Evolutionary conservation across 37 sponge, comb jelly and placozoan species (phyloP).

Genomic region (Mnemiopsis leidyi): DNA sequence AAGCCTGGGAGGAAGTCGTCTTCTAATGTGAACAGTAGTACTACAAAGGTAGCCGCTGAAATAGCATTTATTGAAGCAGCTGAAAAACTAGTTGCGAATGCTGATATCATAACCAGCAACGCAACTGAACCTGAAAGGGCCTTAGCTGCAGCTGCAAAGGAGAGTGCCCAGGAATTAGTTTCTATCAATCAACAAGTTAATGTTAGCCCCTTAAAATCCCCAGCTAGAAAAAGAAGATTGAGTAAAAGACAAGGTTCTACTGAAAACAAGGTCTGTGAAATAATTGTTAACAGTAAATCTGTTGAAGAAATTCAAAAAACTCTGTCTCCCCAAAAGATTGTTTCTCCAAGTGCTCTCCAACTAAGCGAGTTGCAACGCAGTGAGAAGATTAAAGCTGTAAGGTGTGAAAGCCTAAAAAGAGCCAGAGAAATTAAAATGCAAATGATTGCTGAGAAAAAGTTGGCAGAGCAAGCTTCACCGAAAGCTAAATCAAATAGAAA

Average conservation of each 20-base stretch:
- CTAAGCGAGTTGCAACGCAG: neutral
- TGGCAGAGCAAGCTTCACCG: neutral
- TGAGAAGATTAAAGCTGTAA: neutral
- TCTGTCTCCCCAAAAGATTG: neutral
- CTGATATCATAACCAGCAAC: neutral
- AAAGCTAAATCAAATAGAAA: neutral
- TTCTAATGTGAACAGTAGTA: neutral
- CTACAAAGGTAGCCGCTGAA: neutral
- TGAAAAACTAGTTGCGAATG: neutral
- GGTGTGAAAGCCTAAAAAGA: neutral
- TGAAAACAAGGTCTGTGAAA: neutral
- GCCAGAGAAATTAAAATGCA: neutral
- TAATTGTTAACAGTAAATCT: neutral
- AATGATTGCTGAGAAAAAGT: neutral
- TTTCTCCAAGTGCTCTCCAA: neutral
- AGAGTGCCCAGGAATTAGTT: neutral
- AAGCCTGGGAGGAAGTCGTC: slow-evolving; percentile 6
- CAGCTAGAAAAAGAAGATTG: neutral
- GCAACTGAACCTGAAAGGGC: neutral
- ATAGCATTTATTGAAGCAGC: slow-evolving; percentile 14
- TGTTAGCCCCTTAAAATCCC: neutral
- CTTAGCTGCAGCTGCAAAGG: neutral
- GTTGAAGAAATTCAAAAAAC: neutral
- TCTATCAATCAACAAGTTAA: neutral
- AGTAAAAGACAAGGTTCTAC: neutral